These are phyloP conservation scores for Chrysocyon brachyurus DNA, from an alignment of 2,797 vertebrate genomes.

Conservation along the genomic window DNA sequence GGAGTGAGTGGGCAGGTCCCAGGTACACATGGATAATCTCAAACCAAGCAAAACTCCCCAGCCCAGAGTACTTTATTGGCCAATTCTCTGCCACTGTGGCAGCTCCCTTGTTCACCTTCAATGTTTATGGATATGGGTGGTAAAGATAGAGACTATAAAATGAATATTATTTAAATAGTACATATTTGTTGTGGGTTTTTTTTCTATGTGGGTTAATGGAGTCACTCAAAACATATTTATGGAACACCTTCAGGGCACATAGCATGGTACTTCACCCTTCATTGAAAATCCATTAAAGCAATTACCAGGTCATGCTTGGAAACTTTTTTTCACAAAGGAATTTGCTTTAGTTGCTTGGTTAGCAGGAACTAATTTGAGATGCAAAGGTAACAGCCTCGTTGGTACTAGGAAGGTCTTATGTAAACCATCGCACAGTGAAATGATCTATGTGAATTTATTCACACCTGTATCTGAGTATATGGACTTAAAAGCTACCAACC, in stretches of 20 bases:
- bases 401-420: neutral
- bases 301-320: slow-evolving; percentile 68
- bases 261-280: slow-evolving; percentile 65
- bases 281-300: slow-evolving; percentile 78
- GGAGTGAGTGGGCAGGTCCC: neutral
- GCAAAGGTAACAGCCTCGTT: slow-evolving; percentile 42
- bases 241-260: slow-evolving; percentile 26
- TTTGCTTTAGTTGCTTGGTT: slow-evolving; percentile 62
- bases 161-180: neutral
- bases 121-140: neutral
- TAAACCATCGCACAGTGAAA: neutral
- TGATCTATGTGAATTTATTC: neutral
- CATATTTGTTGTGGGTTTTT: neutral
- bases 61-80: neutral
- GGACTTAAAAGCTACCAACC: neutral
- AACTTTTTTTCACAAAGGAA: slow-evolving; percentile 70
- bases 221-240: slow-evolving; percentile 68
- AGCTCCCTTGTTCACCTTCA: neutral
- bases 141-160: neutral
- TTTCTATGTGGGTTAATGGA: slow-evolving; percentile 34
- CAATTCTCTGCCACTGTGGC: neutral
- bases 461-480: neutral
- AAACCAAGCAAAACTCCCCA: neutral
- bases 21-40: neutral
- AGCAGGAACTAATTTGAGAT: slow-evolving; percentile 69